phyloP scores from a whole-genome alignment of 2,113 vertebrate genomes.

The Hemiprocne comata region DNA sequence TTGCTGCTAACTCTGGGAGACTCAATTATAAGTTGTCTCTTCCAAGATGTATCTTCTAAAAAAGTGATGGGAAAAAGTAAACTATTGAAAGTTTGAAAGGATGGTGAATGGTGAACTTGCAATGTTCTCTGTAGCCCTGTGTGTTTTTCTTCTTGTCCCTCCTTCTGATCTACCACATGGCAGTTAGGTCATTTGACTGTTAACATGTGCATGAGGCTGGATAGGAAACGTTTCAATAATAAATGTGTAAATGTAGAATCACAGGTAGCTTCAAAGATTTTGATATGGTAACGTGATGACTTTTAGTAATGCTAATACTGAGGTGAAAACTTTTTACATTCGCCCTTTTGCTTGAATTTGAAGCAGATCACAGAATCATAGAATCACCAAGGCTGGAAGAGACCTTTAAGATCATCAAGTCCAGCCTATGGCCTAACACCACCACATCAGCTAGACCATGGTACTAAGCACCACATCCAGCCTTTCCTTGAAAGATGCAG shows the following conservation, averaged over 20 bases:
- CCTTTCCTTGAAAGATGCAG: no score
- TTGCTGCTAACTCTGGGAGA: not conserved
- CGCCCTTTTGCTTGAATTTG: not conserved
- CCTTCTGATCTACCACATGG: rapidly evolving
- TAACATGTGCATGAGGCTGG: rapidly evolving
- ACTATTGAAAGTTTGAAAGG: not conserved
- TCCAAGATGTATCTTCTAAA: not conserved
- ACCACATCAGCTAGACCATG: no score
- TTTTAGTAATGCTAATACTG: no score
- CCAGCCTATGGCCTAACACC: no score
- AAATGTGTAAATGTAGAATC: not conserved
- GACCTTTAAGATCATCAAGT: no score
- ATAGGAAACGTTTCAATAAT: not conserved
- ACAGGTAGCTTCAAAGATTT: not conserved
- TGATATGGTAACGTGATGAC: not conserved
- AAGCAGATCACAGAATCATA: no score
- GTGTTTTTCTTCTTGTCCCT: not conserved
- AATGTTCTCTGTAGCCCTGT: not conserved
- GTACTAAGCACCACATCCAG: no score
- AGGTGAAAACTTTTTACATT: not conserved
- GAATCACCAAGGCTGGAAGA: no score
- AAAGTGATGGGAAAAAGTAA: not conserved
- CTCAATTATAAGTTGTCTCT: not conserved
- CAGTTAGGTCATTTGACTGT: not conserved
- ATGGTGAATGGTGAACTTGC: not conserved